These are phyloP conservation scores for Drosophila vallismaia DNA, from an alignment of 2,888 invertebrate genomes.

Conservation along the genomic window DNA sequence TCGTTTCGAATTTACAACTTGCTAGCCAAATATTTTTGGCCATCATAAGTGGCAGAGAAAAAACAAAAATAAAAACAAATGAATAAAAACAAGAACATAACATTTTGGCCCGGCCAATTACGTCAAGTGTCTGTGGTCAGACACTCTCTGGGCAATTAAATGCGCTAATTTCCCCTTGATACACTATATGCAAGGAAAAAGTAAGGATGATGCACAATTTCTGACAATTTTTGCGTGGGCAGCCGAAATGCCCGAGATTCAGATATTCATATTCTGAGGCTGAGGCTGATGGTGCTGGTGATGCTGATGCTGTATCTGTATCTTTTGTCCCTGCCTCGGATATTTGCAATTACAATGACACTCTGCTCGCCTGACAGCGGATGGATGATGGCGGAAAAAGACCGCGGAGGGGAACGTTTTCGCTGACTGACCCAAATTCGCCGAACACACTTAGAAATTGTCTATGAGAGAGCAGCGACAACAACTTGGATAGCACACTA, in stretches of 20 bases:
- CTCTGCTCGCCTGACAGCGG: slow-evolving; percentile 45
- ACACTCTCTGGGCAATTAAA: slow-evolving; percentile 80
- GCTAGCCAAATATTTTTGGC: slow-evolving; percentile 17
- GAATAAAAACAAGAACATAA: slow-evolving; percentile 7
- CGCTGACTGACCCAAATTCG: slow-evolving; percentile 74
- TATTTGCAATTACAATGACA: slow-evolving; percentile 83
- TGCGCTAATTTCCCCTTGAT: slow-evolving; percentile 79
- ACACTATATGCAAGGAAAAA: slow-evolving; percentile 10
- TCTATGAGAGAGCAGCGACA: slow-evolving; percentile 72
- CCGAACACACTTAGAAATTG: slow-evolving; percentile 76
- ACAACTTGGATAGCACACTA: slow-evolving; percentile 71
- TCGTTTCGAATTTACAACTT: slow-evolving; percentile 10
- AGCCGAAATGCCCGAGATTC: slow-evolving; percentile 54
- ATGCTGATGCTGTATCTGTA: slow-evolving; percentile 42
- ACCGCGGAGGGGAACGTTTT: slow-evolving; percentile 32
- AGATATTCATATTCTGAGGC: background rate
- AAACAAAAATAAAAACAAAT: slow-evolving; percentile 7
- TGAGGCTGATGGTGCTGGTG: background rate
- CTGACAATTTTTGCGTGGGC: slow-evolving; percentile 73
- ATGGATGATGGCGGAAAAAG: slow-evolving; percentile 46
- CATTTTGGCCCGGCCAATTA: slow-evolving; percentile 61
- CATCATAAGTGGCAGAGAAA: slow-evolving; percentile 42
- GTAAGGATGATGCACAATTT: slow-evolving; percentile 47
- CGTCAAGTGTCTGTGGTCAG: slow-evolving; percentile 77
- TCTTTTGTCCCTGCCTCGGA: slow-evolving; percentile 65